Base-by-base conservation (phyloP, 2,888 invertebrate species). In the Lamproptera curius region DNA sequence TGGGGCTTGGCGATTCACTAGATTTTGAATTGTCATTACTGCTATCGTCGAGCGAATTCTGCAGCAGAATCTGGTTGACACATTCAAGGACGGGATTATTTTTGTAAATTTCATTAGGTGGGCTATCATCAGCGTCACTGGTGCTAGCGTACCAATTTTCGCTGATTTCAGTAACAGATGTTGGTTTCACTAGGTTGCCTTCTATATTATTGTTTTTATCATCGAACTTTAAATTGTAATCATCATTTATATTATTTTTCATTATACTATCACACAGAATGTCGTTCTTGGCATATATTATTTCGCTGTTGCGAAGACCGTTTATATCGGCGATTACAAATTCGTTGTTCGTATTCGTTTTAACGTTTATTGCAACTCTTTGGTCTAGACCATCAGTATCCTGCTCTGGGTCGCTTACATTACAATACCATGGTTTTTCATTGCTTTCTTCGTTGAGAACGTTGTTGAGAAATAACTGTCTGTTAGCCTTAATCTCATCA, bases 31-130 rank as follows among this genome's bases (percentile, higher is more conserved):
- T 83, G 53, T 87, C 87, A 58, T 84, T 85, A 53, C 85, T 86
- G 58, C 87, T 89, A 50, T 88, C 91, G 53, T 91, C 91, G 70
- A 91, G 84, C 14, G 91, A 90, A 69, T 95, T 95, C 61, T 94
- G 93, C 20, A 95, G 76, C 31, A 95, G 79, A 60, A 95, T 95
- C 77, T 94, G 95, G 81, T 95, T 95, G 56, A 95, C 95, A 67
- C 95, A 95, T 74, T 95, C 95, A 41, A 95, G 76, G 5, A 95
- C 95, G 1, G 95, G 95, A 77, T 95, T 95, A 58, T 95, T 94
- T 70, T 92, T 91, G 58, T 93, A 92, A 58, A 92, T 90, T 67
- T 92, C 92, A 65, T 90, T 89, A 15, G 91, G 90, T 47, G 92
- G 91, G 53, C 92, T 90, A 57, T 93, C 93, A 67, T 95, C 94